Base-by-base conservation (phyloP, 2,113 vertebrate species). In the Varanus komodoensis region DNA sequence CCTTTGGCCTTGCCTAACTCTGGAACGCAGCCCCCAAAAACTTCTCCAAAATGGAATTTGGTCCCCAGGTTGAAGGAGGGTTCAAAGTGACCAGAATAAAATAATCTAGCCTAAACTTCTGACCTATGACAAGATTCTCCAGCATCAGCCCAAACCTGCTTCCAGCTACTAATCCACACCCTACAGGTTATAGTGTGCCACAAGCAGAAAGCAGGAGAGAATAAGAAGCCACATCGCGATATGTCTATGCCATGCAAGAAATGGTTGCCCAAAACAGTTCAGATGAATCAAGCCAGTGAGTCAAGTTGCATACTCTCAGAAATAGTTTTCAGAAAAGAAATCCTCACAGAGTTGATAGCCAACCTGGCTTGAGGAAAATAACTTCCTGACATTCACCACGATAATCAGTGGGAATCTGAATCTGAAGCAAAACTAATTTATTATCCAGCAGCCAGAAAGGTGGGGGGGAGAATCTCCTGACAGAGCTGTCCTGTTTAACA, bases 361-460 rank as follows among this genome's bases (percentile, higher is more conserved):
- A 52, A 57, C 25, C 29, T 80, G 48, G 75, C 17, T 27, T 64
- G 34, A 32, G 19, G 64, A 9, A 68, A 68, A 80, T 34, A n/a
- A 17, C 52, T 73, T 86, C n/a, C 52, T 69, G 29, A 52, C 61
- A 81, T 44, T 61, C 68, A 68, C 50, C 21, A 54, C 48, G n/a
- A 11, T 74, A 17, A 89, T 44, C 25, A 52, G 1, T 34, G 34
- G 27, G 61, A 27, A 57, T 50, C 38, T 82, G 57, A 84, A 32
- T 17, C 21, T 27, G 82, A 89, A 89, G 61, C 89, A 90, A 90
- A 71, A 68, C 8, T 84, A 77, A 27, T 48, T 32, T 34, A 3
- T 44, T 44, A 32, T 12, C 19, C 48, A 86, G 38, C 57, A 84
- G 6, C 38, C 32, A 52, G 54, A 50, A 4, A 15, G 34, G 21